Percentiles rank a stretch among this genome's conserved stretches.
phyloP scores from a whole-genome alignment of 2,888 invertebrate genomes.

The Acanthopleura granulata region DNA sequence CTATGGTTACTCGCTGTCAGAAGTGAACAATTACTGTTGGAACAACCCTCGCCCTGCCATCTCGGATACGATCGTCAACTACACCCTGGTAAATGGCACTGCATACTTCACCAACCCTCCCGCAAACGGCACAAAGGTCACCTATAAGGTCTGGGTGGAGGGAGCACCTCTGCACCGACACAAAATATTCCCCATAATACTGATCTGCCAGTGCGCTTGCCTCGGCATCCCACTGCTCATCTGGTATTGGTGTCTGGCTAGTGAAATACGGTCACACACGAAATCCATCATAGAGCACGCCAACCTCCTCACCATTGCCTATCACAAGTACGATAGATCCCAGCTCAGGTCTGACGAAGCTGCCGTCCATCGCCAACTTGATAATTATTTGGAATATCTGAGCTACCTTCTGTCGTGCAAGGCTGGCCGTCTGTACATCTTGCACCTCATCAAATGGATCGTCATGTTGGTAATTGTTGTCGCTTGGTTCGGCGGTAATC shows the following conservation, averaged over 20 bases:
- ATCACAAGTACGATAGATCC: conserved; percentile 4
- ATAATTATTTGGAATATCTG: conserved; percentile 12
- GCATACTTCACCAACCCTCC: not conserved
- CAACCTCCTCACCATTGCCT: not conserved
- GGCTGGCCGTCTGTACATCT: not conserved
- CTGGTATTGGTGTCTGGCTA: conserved; percentile 7
- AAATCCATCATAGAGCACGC: not conserved
- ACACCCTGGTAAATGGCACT: not conserved
- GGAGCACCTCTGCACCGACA: not conserved
- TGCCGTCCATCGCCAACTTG: not conserved
- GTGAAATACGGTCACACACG: not conserved
- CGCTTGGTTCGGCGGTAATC: not conserved
- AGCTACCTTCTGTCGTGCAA: not conserved
- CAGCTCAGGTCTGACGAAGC: not conserved
- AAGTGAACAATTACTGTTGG: conserved; percentile 6
- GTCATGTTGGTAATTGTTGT: not conserved
- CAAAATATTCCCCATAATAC: not conserved
- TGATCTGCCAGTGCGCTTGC: conserved; percentile 10
- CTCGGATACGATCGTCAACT: not conserved
- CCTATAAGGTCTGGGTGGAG: not conserved
- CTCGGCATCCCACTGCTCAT: not conserved
- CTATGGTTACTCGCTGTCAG: not conserved
- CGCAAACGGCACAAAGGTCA: not conserved
- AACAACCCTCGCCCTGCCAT: not conserved
- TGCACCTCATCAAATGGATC: conserved; percentile 11